phyloP scores from a whole-genome alignment of 2,797 vertebrate species.

The Lagocephalus sceleratus region DNA sequence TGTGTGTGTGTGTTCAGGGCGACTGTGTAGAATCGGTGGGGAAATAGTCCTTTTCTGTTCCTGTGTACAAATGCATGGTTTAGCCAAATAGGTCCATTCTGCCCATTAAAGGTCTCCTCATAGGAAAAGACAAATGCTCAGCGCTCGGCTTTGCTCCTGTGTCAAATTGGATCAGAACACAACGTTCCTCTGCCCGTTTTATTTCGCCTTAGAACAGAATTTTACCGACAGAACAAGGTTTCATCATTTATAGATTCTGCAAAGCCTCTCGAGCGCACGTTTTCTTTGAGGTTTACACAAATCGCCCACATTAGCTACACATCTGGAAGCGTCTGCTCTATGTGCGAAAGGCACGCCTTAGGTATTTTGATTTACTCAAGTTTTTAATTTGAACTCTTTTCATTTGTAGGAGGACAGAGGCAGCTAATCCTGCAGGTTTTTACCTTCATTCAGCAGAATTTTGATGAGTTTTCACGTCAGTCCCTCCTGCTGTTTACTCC shows the following conservation, averaged over 20 bases:
- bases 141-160: slow-evolving; percentile 8
- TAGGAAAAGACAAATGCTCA: neutral
- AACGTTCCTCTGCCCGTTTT: slow-evolving; percentile 6
- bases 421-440: slow-evolving; percentile 8
- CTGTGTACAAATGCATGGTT: slow-evolving; percentile 1
- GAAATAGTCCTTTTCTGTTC: too few species aligned
- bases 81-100: too few species aligned
- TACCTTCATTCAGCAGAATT: slow-evolving; percentile 27
- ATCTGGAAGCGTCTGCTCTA: neutral
- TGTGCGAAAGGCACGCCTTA: too few species aligned
- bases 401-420: slow-evolving; percentile 13
- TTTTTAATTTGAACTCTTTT: neutral
- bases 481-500: slow-evolving; percentile 31
- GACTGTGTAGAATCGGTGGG: neutral
- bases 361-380: too few species aligned
- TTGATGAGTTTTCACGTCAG: slow-evolving; percentile 24
- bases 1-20: neutral
- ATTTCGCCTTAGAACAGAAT: neutral
- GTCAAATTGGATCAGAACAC: too few species aligned
- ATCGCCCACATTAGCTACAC: neutral
- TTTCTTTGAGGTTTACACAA: neutral
- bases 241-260: neutral
- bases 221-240: neutral
- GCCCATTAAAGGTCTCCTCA: neutral
- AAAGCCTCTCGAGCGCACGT: neutral